A percentile compares a stretch with the other conserved stretches of the same genome.
These are phyloP conservation scores for Epizoanthus scotinus DNA, from an alignment of 92 coral and sea anemone species.

Conservation along the genomic window DNA sequence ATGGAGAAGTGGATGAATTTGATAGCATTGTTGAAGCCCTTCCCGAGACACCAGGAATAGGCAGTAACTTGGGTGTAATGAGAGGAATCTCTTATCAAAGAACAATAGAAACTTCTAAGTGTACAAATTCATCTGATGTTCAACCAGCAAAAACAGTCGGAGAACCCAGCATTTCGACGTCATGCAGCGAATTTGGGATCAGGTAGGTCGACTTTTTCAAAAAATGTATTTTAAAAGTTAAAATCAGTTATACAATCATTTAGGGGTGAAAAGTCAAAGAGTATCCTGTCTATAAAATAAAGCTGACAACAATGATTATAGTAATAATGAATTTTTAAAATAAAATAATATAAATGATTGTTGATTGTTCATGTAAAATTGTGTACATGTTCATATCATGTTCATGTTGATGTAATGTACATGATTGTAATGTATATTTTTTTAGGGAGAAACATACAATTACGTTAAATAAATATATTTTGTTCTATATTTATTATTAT, in stretches of 20 bases:
- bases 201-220: constrained; percentile 9
- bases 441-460: too few relatives aligned
- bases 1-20: constrained; percentile 28
- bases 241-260: background rate
- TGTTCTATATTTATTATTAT: too few relatives aligned
- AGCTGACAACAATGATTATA: too few relatives aligned
- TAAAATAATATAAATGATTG: too few relatives aligned
- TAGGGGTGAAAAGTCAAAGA: background rate
- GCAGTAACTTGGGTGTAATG: too few relatives aligned
- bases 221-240: too few relatives aligned
- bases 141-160: constrained; percentile 12
- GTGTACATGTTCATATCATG: too few relatives aligned
- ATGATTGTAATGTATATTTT: too few relatives aligned
- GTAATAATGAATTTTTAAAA: too few relatives aligned
- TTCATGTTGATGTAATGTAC: too few relatives aligned
- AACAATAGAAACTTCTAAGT: background rate
- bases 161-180: constrained; percentile 10
- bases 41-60: background rate
- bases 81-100: background rate
- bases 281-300: background rate
- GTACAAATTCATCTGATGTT: background rate
- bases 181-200: background rate
- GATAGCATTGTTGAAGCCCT: constrained; percentile 28
- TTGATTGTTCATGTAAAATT: too few relatives aligned
- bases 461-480: too few relatives aligned